A percentile compares a stretch with the other conserved stretches of the same genome.
Conservation (phyloP, 2,888 invertebrate genomes). For the Molanna angustata region DNA sequence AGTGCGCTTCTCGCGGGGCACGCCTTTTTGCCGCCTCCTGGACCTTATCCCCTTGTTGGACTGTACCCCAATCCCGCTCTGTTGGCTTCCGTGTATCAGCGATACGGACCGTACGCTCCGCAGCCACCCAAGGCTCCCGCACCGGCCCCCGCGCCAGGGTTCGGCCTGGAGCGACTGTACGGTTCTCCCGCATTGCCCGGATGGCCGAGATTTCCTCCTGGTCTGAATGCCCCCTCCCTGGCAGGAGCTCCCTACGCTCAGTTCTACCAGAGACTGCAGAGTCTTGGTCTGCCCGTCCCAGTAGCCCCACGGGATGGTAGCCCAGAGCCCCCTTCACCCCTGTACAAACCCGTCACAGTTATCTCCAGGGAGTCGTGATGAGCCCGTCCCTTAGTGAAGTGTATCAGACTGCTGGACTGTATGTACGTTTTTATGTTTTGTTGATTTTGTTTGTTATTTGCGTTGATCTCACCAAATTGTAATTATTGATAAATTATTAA, state of each 20-base stretch:
- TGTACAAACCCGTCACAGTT: conserved; percentile 43
- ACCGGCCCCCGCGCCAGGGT: conserved; percentile 50
- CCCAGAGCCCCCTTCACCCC: conserved; percentile 40
- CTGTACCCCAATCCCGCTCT: conserved; percentile 58
- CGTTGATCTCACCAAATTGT: conserved; percentile 22
- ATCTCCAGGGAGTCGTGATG: conserved; percentile 37
- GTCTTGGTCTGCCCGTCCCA: conserved; percentile 19
- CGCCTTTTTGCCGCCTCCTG: conserved; percentile 58
- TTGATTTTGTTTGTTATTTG: too few relatives aligned
- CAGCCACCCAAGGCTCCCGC: conserved; percentile 53
- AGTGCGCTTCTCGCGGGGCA: conserved; percentile 66
- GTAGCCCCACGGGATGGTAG: conserved; percentile 32
- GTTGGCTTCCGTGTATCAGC: conserved; percentile 66
- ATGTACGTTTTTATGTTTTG: too few relatives aligned
- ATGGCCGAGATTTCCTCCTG: conserved; percentile 46
- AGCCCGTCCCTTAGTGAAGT: too few relatives aligned
- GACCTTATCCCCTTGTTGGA: conserved; percentile 56
- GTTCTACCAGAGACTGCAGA: conserved; percentile 48
- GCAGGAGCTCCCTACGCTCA: conserved; percentile 43
- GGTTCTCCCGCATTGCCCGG: conserved; percentile 44
- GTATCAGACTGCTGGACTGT: too few relatives aligned
- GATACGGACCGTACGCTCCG: conserved; percentile 61
- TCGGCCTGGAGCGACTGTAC: conserved; percentile 52
- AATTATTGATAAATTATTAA: too few relatives aligned
- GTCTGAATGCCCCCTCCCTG: conserved; percentile 43